These are phyloP conservation scores for Chrysolina americana DNA, from an alignment of 2,888 invertebrate species.

Conservation along the genomic window DNA sequence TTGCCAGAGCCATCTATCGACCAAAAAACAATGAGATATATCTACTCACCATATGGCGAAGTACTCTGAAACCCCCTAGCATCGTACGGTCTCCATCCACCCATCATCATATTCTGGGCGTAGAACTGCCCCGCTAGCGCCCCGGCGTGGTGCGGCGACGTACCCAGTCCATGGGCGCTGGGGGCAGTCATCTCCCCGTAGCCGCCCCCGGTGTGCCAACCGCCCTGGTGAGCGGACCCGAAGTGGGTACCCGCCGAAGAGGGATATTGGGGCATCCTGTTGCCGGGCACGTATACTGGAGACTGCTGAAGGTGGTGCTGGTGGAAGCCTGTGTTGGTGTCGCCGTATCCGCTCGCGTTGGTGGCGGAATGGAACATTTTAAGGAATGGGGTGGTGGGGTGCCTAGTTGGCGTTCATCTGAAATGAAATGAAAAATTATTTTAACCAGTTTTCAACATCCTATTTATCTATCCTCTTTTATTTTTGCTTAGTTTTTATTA, in stretches of 20 bases:
- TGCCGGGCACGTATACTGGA: conserved; percentile 77
- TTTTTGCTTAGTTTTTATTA: too few relatives aligned
- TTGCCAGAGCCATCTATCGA: too few relatives aligned
- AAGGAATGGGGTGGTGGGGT: conserved; percentile 31
- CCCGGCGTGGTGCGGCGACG: conserved; percentile 69
- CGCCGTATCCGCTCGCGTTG: conserved; percentile 64
- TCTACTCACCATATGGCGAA: conserved; percentile 80
- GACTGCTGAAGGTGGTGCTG: conserved; percentile 70
- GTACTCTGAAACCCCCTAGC: conserved; percentile 83
- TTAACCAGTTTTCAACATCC: background rate
- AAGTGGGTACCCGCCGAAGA: conserved; percentile 66
- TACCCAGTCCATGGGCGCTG: conserved; percentile 69
- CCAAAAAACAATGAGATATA: too few relatives aligned
- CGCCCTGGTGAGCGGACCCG: conserved; percentile 60
- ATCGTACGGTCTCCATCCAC: conserved; percentile 84
- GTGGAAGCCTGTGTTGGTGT: conserved; percentile 65
- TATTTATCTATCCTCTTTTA: too few relatives aligned
- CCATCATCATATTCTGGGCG: conserved; percentile 85
- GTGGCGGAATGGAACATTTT: conserved; percentile 68
- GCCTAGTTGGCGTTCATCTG: conserved; percentile 52
- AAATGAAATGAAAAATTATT: conserved; percentile 33
- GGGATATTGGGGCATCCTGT: conserved; percentile 72
- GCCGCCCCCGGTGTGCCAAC: conserved; percentile 61
- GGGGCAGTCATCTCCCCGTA: conserved; percentile 68
- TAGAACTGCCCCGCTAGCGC: conserved; percentile 78